phyloP scores from a whole-genome alignment of 2,797 vertebrate genomes.

The Neostethus bicornis region DNA sequence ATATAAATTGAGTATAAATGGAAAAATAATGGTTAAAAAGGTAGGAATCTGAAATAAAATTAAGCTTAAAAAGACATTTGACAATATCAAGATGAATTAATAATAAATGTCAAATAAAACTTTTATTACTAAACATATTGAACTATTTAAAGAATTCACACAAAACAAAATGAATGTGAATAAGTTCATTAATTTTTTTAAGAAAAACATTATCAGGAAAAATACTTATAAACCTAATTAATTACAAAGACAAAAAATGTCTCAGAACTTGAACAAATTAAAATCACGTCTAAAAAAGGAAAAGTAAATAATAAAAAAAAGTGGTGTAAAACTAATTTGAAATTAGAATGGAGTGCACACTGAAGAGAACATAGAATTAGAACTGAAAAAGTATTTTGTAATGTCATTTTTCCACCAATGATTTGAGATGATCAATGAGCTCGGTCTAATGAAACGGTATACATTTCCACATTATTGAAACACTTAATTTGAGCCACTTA shows the following conservation, averaged over 20 bases:
- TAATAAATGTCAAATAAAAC: background rate
- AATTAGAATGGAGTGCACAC: background rate
- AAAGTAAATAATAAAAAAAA: background rate
- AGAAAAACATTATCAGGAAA: background rate
- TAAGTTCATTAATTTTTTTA: too few relatives aligned
- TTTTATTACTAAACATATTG: background rate
- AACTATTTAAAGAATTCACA: background rate
- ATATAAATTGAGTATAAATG: background rate
- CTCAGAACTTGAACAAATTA: background rate
- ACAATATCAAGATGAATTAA: background rate
- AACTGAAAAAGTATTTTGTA: background rate
- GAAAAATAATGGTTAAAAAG: background rate
- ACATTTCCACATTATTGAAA: conserved; percentile 24
- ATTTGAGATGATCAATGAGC: background rate
- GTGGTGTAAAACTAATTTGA: background rate
- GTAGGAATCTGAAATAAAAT: too few relatives aligned
- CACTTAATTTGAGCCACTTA: conserved; percentile 51
- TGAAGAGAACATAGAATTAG: background rate
- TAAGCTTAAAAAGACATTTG: background rate
- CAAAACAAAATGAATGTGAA: background rate
- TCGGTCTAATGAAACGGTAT: background rate
- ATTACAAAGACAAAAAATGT: too few relatives aligned
- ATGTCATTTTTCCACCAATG: too few relatives aligned
- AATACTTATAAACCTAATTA: background rate
- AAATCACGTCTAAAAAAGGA: background rate